Evolutionary conservation across 2,113 vertebrate species (phyloP).

Genomic region (Heloderma charlesbogerti): DNA sequence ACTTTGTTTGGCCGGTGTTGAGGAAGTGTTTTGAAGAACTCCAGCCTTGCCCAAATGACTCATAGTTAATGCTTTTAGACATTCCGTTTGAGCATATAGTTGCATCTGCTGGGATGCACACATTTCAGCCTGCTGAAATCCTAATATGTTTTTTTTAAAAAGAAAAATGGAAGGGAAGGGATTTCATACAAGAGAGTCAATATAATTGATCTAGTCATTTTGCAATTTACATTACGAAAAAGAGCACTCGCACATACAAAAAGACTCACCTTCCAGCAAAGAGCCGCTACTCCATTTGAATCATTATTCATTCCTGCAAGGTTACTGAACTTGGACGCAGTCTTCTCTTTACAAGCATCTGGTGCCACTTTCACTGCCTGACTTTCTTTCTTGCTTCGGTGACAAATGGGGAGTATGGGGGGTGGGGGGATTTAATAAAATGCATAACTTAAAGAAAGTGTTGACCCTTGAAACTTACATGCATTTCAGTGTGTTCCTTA

Average conservation of each 20-base stretch:
- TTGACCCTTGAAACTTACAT: conserved; percentile 15
- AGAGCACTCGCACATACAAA: not conserved
- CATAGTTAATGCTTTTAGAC: conserved; percentile 65
- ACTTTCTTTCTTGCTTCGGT: conserved; percentile 67
- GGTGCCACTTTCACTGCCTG: conserved; percentile 65
- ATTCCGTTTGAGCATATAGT: conserved; percentile 58
- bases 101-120: conserved; percentile 55
- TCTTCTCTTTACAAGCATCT: conserved; percentile 75
- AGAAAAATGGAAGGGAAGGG: conserved; percentile 9
- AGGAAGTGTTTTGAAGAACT: conserved; percentile 69
- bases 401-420: not conserved
- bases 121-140: conserved; percentile 54
- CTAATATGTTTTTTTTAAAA: conserved; percentile 29
- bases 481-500: conserved; percentile 38
- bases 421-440: not conserved
- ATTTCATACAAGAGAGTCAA: not conserved
- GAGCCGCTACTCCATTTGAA: conserved; percentile 47
- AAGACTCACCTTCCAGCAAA: conserved; percentile 80
- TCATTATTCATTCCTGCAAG: conserved; percentile 65
- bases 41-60: conserved; percentile 66
- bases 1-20: conserved; percentile 69
- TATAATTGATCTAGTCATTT: conserved; percentile 44
- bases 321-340: conserved; percentile 63
- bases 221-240: conserved; percentile 25
- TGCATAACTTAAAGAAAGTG: conserved; percentile 16